Evolutionary conservation across 2,888 invertebrate genomes (phyloP).

Genomic region (Punctoribates punctum): DNA sequence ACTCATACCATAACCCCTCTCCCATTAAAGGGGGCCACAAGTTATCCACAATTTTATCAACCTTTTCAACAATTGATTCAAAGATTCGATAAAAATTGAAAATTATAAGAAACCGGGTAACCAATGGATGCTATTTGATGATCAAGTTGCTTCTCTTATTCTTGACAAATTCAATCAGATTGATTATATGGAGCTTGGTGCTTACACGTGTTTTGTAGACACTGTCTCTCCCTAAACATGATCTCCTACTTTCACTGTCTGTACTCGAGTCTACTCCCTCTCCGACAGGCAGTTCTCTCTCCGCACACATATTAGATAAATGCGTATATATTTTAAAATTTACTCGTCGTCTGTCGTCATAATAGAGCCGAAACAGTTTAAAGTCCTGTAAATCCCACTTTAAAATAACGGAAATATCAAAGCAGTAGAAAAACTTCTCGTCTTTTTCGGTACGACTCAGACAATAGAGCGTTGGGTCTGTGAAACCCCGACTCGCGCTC

Average conservation of each 20-base stretch:
- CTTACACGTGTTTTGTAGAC: no score
- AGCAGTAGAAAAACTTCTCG: conserved; percentile 10
- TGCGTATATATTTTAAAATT: background rate
- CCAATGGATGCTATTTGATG: no score
- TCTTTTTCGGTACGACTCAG: background rate
- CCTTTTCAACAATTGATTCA: no score
- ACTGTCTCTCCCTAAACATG: background rate
- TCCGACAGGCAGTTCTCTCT: background rate
- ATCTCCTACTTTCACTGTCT: background rate
- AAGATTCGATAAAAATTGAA: no score
- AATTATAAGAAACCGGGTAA: no score
- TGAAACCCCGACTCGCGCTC: background rate
- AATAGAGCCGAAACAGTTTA: conserved; percentile 30
- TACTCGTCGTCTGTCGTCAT: conserved; percentile 16
- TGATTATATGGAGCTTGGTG: no score
- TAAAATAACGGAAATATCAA: conserved; percentile 36
- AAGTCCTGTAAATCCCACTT: conserved; percentile 20
- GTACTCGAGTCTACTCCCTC: no score
- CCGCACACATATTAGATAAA: background rate
- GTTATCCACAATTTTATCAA: no score
- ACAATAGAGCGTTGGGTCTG: background rate
- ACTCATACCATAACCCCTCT: background rate
- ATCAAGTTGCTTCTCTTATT: no score
- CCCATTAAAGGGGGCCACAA: background rate
- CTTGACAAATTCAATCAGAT: no score